Evolutionary conservation across 2,888 invertebrate species (phyloP), one percentile per base, ranked within the genome.

Genomic region (Parnassius glacialis): DNA sequence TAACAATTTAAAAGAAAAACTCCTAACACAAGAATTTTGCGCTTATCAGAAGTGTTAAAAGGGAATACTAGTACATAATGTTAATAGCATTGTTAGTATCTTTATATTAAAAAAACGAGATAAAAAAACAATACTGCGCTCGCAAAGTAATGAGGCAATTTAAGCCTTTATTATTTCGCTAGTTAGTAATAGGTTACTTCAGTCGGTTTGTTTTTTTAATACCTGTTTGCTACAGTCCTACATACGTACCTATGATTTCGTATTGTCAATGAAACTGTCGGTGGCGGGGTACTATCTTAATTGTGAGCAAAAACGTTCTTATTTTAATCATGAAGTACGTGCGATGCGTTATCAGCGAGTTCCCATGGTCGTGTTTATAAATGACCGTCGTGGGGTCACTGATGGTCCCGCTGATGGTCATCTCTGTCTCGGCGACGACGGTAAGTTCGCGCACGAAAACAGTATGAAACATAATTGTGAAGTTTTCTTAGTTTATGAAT

Each of bases 351-450:
- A 90, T 90, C 90, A 73, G 60, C 13, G 47, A 70, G 87, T 90
- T 90, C 90, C 89, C 90, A 90, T 83, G 87, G 84, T 77, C 84
- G 86, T 80, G 87, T 81, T 83, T 83, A 79, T 82, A 83, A 87
- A 83, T 87, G 90, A 87, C 87, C 87, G 87, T 76, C 79, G 76
- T 71, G 82, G 77, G 88, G 86, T 87, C 86, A 77, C 75, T 70
- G 85, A 86, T 85, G 84, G 76, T 74, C 78, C 72, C 70, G 67
- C 72, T 76, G 89, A 89, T 90, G 90, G 89, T 87, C 90, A 90
- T 86, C 87, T 74, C 80, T 69, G 78, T 74, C 74, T 76, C 74
- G 74, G 66, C 70, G 74, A 67, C 67, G 68, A 67, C 67, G 68
- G 72, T 70, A 74, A 71, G 66, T 54, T 68, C 60, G 61, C 54